Evolutionary conservation across 2,113 vertebrate genomes (phyloP).

Genomic region (Cyanistes caeruleus): DNA sequence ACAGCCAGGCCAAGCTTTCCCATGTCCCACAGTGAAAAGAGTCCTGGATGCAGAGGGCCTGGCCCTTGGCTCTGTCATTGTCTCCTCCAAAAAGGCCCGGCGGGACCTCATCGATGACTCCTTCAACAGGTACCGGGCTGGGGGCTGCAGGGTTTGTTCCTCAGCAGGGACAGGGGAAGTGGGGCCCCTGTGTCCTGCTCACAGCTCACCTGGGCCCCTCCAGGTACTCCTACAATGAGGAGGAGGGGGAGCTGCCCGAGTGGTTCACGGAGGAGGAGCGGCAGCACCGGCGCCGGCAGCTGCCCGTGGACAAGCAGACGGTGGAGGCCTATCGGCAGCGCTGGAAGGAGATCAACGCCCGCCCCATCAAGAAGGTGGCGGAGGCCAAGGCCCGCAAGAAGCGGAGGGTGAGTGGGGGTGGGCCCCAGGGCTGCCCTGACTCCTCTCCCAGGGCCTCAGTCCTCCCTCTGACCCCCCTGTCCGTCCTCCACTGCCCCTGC

Average conservation of each 20-base stretch:
- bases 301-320: constrained; percentile 86
- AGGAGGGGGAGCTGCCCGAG: constrained; percentile 84
- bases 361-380: constrained; percentile 93
- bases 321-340: constrained; percentile 89
- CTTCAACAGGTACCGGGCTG: constrained; percentile 84
- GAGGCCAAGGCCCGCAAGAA: constrained; percentile 98
- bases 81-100: constrained; percentile 85
- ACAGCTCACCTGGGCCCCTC: accelerated
- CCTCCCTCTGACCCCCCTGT: accelerated
- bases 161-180: accelerated
- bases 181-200: accelerated
- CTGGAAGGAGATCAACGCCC: constrained; percentile 91
- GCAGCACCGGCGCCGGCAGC: constrained; percentile 83
- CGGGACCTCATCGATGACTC: constrained; percentile 88
- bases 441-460: too few species aligned
- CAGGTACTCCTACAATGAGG: constrained; percentile 88
- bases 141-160: accelerated
- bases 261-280: constrained; percentile 91
- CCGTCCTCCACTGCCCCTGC: accelerated
- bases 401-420: constrained; percentile 81
- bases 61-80: constrained; percentile 87
- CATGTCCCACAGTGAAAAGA: constrained; percentile 77
- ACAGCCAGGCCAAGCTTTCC: neutral
- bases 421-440: too few species aligned
- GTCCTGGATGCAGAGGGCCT: constrained; percentile 88